Base-by-base conservation (phyloP, 37 sponge, comb jelly and placozoan genomes). In the Spongilla lacustris region DNA sequence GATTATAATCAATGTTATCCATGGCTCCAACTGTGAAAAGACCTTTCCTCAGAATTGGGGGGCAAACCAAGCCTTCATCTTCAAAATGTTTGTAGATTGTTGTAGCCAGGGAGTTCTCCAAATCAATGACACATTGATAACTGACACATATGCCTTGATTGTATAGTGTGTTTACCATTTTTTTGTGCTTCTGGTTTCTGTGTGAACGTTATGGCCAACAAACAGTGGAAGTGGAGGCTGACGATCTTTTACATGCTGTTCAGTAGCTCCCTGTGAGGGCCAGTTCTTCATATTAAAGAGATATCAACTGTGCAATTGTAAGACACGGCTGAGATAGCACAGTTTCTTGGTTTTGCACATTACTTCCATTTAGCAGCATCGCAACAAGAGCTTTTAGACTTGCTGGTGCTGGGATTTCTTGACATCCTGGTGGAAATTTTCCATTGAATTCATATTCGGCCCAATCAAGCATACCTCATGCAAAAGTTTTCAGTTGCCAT, bases 151-250 rank as follows among this genome's bases (percentile, higher is more conserved):
- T 76, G 46, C 77, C 77, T 22, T 36, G 2, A 23, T 25, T 76
- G 41, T 76, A 76, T 48, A 36, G 41, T 23, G 46, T 76, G 77
- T 76, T 36, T 46, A 76, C 77, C 41, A 76, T 36, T 48, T 36
- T 33, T 48, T 36, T 33, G 46, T 48, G n/a, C n/a, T 76, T 37
- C 77, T 76, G 77, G 46, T 76, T 33, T 36, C 46, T 36, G 46
- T 76, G 41, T 76, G 77, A 25, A 76, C 11, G 6, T 74, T 23
- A 34, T 29, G 33, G 28, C 75, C 75, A 25, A 74, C 4, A 9
- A 74, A 74, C 32, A 74, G 75, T 34, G 33, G 77, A 21, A 76
- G 21, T 46, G 77, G 46, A 76, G 41, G 38, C 41, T 76, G 46
- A 2, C 33, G 77, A 25, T 76, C 12, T 37, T 25, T 35, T 1